Evolutionary conservation across 2,797 vertebrate genomes (phyloP), one percentile per base, ranked within the genome.

Genomic region (Falco rusticolus): DNA sequence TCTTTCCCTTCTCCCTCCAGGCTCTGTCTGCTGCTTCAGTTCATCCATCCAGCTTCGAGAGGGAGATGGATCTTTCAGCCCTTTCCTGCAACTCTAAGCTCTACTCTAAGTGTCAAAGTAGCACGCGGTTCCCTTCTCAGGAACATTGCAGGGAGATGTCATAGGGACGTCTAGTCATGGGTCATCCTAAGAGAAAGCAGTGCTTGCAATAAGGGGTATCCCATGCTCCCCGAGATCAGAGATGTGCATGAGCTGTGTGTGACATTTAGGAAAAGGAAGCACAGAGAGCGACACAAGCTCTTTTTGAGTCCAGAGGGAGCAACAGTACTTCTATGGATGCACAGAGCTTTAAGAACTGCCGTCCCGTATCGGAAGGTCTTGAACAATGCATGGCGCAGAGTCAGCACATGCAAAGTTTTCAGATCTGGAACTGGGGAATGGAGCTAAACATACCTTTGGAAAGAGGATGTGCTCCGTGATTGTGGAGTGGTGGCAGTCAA

Each of bases 41-140:
- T 96, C 96, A 97, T 96, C 95, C 91, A 97, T 97, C 94, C 89
- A n/a, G 89, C 87, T 96, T 96, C 94, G 96, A 86, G 72, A 94
- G 70, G 77, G 94, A 96, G 95, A 97, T 95, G 94, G 94, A 95
- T 97, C 89, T 97, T 92, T 93, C 89, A 94, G 90, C 66, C 45
- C 60, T 93, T 93, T 90, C 70, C 70, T 94, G 75, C 48, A 63
- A 92, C 28, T 91, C 57, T 79, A 45, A 88, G 63, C 53, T 84
- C 68, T 87, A 90, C 90, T 87, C 59, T 43, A 69, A 88, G 76
- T 31, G 59, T 66, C 90, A 87, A 83, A 90, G 94, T 65, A 89
- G 47, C 63, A 72, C 2, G 24, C 5, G 10, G 31, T 86, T 93
- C 34, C 68, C 84, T 93, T 83, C 75, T 84, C 59, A 75, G 71